Conservation (phyloP, 2,888 invertebrate species). For the Cataglyphis altisquamis region DNA sequence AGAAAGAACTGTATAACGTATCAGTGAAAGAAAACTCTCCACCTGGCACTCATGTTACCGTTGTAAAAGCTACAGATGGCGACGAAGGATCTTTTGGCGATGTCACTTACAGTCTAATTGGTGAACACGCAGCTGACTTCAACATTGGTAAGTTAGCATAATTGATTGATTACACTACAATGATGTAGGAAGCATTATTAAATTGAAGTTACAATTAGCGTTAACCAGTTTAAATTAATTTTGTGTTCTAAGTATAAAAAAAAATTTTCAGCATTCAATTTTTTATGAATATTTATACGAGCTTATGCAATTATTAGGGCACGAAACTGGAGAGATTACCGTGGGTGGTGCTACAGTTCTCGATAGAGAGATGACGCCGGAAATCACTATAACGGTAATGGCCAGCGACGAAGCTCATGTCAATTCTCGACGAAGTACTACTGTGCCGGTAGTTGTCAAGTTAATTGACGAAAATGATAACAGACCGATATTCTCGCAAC, state of each 20-base stretch:
- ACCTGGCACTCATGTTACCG: constrained; percentile 90
- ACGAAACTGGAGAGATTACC: constrained; percentile 91
- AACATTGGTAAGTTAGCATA: constrained; percentile 87
- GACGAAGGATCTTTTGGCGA: constrained; percentile 93
- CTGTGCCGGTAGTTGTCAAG: constrained; percentile 92
- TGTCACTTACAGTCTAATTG: constrained; percentile 92
- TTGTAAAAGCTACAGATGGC: constrained; percentile 92
- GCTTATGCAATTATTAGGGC: constrained; percentile 75
- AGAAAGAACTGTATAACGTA: constrained; percentile 90
- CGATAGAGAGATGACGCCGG: constrained; percentile 92
- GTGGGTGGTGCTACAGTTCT: constrained; percentile 91
- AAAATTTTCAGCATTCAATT: not conserved
- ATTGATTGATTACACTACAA: not conserved
- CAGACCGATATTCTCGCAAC: constrained; percentile 92
- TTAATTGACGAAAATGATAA: constrained; percentile 96
- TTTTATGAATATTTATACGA: not conserved
- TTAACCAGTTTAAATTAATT: not conserved
- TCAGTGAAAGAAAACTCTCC: constrained; percentile 92
- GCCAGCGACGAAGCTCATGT: constrained; percentile 93
- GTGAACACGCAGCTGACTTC: constrained; percentile 92
- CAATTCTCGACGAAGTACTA: constrained; percentile 90
- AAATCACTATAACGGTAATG: constrained; percentile 92
- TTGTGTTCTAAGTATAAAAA: not conserved
- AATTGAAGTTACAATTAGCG: not conserved
- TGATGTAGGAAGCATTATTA: not conserved